phyloP scores from a whole-genome alignment of 2,113 vertebrate genomes.

The Grammomys dolichurus region DNA sequence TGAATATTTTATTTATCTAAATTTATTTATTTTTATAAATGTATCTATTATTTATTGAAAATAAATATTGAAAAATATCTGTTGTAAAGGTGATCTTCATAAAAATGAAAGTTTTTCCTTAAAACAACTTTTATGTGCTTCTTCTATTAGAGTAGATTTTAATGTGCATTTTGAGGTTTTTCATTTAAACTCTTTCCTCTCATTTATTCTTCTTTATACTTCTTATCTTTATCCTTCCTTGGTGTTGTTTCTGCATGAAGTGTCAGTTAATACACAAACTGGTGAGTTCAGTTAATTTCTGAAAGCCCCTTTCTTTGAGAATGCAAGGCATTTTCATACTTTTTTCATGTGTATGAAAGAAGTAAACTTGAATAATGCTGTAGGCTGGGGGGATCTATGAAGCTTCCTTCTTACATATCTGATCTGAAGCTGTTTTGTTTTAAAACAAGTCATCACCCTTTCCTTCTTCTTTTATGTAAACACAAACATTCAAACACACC shows the following conservation, averaged over 20 bases:
- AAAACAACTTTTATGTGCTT: not conserved
- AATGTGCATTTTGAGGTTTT: constrained; percentile 6
- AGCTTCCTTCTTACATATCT: not conserved
- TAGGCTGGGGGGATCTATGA: not conserved
- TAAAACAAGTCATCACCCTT: not conserved
- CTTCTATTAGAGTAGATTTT: not conserved
- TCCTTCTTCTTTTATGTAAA: not conserved
- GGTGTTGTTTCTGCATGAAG: constrained; percentile 2
- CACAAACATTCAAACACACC: not conserved
- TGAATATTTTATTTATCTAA: too few species aligned
- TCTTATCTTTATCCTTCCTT: not conserved
- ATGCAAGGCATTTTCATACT: not conserved
- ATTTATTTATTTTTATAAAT: too few species aligned
- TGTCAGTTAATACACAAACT: not conserved
- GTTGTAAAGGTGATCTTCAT: not conserved
- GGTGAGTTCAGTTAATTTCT: not conserved
- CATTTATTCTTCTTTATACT: not conserved
- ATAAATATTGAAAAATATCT: too few species aligned
- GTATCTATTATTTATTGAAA: too few species aligned
- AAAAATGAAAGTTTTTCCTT: constrained; percentile 31
- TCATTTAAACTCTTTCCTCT: not conserved
- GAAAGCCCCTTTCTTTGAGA: constrained; percentile 31
- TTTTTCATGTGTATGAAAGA: not conserved
- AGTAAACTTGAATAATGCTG: not conserved
- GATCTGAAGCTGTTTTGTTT: not conserved